Percentiles rank a stretch among this genome's conserved stretches.
phyloP scores from a whole-genome alignment of 2,113 vertebrate genomes.

The Cebus imitator region DNA sequence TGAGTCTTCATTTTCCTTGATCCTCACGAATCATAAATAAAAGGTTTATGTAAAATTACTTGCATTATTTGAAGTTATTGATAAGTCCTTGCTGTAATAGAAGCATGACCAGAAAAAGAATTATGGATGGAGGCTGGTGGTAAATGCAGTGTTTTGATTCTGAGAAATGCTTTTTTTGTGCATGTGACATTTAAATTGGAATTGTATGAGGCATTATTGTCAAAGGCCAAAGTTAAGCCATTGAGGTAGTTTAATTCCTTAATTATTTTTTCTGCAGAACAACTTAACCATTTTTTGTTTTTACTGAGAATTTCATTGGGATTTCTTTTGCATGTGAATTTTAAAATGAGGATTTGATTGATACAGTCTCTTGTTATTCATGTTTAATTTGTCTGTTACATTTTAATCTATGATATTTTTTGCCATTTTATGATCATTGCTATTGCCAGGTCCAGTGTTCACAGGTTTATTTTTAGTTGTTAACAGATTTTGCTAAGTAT shows the following conservation, averaged over 20 bases:
- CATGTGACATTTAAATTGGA: not conserved
- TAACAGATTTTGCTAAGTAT: not conserved
- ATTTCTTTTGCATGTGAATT: not conserved
- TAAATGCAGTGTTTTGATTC: not conserved
- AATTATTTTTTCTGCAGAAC: not conserved
- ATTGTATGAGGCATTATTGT: not conserved
- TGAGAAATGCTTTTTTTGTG: not conserved
- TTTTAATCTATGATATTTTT: not conserved
- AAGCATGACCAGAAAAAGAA: not conserved
- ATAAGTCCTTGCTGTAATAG: not conserved
- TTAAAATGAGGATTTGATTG: not conserved
- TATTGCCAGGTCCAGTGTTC: not conserved
- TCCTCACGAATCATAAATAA: not conserved
- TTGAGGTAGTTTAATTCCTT: not conserved
- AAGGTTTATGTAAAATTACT: not conserved
- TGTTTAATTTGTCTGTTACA: not conserved
- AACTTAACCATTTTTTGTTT: not conserved
- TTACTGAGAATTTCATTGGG: constrained; percentile 2
- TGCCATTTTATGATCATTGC: not conserved
- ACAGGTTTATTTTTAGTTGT: not conserved
- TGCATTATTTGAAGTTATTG: constrained; percentile 28
- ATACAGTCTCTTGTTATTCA: not conserved
- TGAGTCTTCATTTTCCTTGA: not conserved
- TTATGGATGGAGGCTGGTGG: not conserved
- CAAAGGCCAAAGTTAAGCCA: not conserved